These are phyloP conservation scores for Drosophila navojoa DNA, from an alignment of 1,140 invertebrate genomes.

Conservation along the genomic window DNA sequence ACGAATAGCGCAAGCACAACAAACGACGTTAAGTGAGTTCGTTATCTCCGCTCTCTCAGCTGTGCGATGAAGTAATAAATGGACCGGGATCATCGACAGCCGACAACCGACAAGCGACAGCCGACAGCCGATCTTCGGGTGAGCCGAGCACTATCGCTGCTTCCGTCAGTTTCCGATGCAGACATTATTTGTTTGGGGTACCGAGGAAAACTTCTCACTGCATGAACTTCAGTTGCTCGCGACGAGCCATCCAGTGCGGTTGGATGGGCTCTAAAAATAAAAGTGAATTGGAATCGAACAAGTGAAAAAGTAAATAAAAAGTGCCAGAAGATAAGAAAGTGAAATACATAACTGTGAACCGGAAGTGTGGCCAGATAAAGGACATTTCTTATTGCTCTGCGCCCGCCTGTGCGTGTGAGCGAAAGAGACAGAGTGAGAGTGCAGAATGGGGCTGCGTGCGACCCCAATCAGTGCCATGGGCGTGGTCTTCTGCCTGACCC, in stretches of 20 bases:
- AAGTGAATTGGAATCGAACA: constrained; percentile 34
- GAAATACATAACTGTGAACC: constrained; percentile 65
- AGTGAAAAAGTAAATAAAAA: constrained; percentile 39
- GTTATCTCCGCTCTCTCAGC: constrained; percentile 47
- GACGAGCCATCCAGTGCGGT: constrained; percentile 83
- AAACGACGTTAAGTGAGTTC: constrained; percentile 41
- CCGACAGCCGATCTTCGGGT: constrained; percentile 23
- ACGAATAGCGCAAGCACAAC: constrained; percentile 59
- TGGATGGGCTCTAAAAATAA: constrained; percentile 72
- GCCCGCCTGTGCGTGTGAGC: constrained; percentile 1
- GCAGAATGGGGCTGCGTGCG: constrained; percentile 50
- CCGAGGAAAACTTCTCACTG: constrained; percentile 62
- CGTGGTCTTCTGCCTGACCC: constrained; percentile 53
- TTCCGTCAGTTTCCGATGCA: constrained; percentile 32
- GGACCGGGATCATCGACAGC: constrained; percentile 36
- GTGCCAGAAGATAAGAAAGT: constrained; percentile 68
- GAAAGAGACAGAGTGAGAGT: constrained; percentile 16
- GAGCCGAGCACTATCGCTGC: constrained; percentile 20
- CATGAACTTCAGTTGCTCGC: constrained; percentile 74
- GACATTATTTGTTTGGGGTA: constrained; percentile 35
- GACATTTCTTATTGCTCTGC: constrained; percentile 40
- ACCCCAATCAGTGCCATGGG: constrained; percentile 40
- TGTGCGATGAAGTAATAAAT: constrained; percentile 58
- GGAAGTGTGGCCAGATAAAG: constrained; percentile 63
- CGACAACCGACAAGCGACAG: constrained; percentile 6